Base-by-base conservation (phyloP, 2,113 vertebrate species). In the Leptocoma aspasia region DNA sequence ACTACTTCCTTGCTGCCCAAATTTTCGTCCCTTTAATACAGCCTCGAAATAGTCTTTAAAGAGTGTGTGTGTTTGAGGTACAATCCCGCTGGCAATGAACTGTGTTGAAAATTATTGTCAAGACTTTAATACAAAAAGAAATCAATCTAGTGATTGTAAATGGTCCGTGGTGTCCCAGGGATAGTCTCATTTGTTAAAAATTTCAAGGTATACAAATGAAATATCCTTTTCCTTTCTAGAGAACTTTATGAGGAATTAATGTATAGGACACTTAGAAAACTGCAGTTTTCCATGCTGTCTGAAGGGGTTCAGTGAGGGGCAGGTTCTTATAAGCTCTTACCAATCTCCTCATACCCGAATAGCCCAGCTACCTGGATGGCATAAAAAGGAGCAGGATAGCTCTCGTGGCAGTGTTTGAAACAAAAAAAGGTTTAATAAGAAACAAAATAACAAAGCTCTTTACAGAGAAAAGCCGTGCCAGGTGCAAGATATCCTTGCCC, bases 111-210 rank as follows among this genome's bases (percentile, higher is more conserved):
- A 97, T 81, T 95, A 95, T 76, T 47, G 31, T 94, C 80, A 77
- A 93, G 86, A 68, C 65, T 86, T 96, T 73, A 94, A 41, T 85
- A 95, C 30, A 82, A 92, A 96, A 97, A 96, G 70, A 97, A 97
- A 96, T 97, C 92, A 94, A 93, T 93, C 89, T 92, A 82, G 69
- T 86, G 65, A 96, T 84, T 35, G 47, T 90, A 97, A 97, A 96
- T 94, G 72, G 70, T 86, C 94, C 96, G 61, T 93, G 75, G 65
- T 95, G 97, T 97, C 96, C 91, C 21, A 96, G 87, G 92, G 44
- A 91, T 89, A 96, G 72, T 89, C 64, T 94, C 90, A 96, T 95
- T 94, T 97, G 82, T 95, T 96, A 97, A 97, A 97, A 97, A 95
- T 94, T 93, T 97, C 94, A 97, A 97, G 76, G 76, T 78, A 93